Conservation (phyloP, 1,140 invertebrate genomes). For the Leptinotarsa undecemlineata region DNA sequence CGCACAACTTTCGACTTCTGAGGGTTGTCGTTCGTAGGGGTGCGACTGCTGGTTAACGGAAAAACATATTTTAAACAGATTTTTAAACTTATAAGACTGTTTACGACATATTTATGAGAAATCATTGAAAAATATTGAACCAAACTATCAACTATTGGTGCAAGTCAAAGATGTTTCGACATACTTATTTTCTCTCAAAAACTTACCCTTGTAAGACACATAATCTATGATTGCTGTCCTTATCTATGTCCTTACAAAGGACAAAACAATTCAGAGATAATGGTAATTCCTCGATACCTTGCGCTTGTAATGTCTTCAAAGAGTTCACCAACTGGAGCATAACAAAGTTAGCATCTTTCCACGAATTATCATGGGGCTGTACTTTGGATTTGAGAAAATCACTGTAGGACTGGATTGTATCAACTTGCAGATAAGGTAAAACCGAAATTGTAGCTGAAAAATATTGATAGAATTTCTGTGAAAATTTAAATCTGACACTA, state of each 20-base stretch:
- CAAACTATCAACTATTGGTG: no score
- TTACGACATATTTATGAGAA: no score
- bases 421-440: slow-evolving; percentile 69
- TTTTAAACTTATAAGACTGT: no score
- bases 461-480: no score
- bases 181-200: background rate
- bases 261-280: slow-evolving; percentile 69
- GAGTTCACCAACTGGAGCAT: slow-evolving; percentile 80
- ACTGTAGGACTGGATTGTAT: slow-evolving; percentile 69
- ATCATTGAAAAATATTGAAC: no score
- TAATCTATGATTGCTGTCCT: slow-evolving; percentile 63
- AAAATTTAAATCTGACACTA: no score
- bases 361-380: slow-evolving; percentile 52
- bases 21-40: no score
- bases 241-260: slow-evolving; percentile 60
- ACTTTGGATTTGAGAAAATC: slow-evolving; percentile 59
- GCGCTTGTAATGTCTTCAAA: slow-evolving; percentile 80
- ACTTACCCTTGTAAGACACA: slow-evolving; percentile 75
- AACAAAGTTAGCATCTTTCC: slow-evolving; percentile 64
- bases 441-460: slow-evolving; percentile 74
- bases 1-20: no score
- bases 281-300: slow-evolving; percentile 78
- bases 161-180: no score
- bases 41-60: no score
- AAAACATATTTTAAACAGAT: no score